These are phyloP conservation scores for Hanleya hanleyi DNA, from an alignment of 2,888 invertebrate genomes.

Conservation along the genomic window DNA sequence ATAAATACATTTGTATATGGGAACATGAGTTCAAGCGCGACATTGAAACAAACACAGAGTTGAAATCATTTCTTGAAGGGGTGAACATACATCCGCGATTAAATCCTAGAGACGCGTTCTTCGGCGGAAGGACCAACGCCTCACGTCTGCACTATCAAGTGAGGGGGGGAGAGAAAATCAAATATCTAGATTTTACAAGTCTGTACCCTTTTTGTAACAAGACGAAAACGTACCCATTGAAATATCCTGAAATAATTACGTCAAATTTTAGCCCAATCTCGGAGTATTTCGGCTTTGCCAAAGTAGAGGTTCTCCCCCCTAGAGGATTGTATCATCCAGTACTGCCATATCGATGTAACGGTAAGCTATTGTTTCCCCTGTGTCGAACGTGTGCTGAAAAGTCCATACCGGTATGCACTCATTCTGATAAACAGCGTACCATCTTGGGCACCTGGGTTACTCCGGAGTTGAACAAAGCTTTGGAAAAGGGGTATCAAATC, in stretches of 20 bases:
- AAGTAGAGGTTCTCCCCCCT: neutral
- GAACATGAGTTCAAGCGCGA: neutral
- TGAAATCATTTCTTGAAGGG: neutral
- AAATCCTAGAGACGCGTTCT: neutral
- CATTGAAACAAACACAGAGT: neutral
- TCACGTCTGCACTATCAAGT: neutral
- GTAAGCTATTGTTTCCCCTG: neutral
- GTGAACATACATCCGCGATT: neutral
- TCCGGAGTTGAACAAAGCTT: constrained; percentile 58
- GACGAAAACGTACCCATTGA: constrained; percentile 20
- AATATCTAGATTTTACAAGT: neutral
- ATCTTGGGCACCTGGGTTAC: constrained; percentile 59
- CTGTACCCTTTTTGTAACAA: neutral
- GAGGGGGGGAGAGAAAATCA: neutral
- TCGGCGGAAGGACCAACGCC: neutral
- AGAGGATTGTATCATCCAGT: neutral
- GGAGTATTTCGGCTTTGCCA: neutral
- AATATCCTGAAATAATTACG: constrained; percentile 39
- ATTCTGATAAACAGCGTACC: neutral
- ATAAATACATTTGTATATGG: neutral
- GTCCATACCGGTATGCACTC: neutral
- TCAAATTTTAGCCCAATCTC: constrained; percentile 20
- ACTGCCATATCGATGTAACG: neutral
- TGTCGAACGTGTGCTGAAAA: neutral
- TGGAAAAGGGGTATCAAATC: constrained; percentile 56